These are phyloP conservation scores for Drosophila aff. DNA, from an alignment of 1,140 invertebrate species.

Conservation along the genomic window DNA sequence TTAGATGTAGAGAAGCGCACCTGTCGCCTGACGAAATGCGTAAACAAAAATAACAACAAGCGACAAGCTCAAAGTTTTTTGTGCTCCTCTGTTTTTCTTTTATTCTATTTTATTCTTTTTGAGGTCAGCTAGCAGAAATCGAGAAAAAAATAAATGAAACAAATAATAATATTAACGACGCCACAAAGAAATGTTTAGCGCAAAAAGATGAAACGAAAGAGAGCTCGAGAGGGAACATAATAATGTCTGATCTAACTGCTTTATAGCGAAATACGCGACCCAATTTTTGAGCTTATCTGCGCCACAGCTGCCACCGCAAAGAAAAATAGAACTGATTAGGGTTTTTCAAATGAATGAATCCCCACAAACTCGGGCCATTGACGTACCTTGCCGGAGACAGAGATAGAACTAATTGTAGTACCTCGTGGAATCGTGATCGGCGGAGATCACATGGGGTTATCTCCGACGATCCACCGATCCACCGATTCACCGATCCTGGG, in stretches of 20 bases:
- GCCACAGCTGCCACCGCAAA: conserved; percentile 45
- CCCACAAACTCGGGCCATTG: conserved; percentile 36
- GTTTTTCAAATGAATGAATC: conserved; percentile 69
- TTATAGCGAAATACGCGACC: conserved; percentile 75
- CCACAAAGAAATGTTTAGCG: conserved; percentile 74
- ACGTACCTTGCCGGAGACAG: conserved; percentile 46
- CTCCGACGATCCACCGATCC: conserved; percentile 4
- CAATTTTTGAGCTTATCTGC: conserved; percentile 71
- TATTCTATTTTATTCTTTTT: conserved; percentile 54
- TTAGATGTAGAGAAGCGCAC: conserved; percentile 70
- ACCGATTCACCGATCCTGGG: conserved; percentile 21
- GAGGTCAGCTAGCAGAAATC: conserved; percentile 66
- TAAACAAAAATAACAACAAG: conserved; percentile 78
- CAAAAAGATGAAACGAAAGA: conserved; percentile 50
- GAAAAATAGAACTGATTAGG: conserved; percentile 53
- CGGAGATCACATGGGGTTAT: conserved; percentile 51
- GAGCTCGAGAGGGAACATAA: conserved; percentile 27
- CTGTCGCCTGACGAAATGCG: conserved; percentile 73
- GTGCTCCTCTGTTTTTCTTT: conserved; percentile 31
- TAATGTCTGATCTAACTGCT: conserved; percentile 61
- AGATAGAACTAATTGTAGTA: conserved; percentile 38
- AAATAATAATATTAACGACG: conserved; percentile 71
- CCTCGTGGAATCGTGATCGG: conserved; percentile 25
- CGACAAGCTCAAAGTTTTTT: conserved; percentile 69
- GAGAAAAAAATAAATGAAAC: conserved; percentile 20